A percentile compares a stretch with the other conserved stretches of the same genome.
Conservation (phyloP, 2,797 vertebrate genomes). For the Anguilla obscura region DNA sequence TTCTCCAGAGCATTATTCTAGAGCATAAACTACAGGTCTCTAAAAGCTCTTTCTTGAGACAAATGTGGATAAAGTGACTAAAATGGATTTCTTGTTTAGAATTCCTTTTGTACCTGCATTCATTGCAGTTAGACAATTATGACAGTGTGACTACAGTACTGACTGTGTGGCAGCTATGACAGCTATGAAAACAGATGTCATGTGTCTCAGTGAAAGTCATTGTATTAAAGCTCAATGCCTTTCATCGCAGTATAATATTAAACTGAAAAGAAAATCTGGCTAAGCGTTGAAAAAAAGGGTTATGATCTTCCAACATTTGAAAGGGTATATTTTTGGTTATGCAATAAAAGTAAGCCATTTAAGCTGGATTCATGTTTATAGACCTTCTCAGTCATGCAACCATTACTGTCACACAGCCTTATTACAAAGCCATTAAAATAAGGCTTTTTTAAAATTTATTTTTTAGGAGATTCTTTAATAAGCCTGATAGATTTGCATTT, state of each 20-base stretch:
- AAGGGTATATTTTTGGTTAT: background rate
- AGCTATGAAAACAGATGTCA: background rate
- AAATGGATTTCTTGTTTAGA: background rate
- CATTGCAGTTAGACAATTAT: background rate
- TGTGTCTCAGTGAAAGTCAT: background rate
- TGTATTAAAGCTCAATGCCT: background rate
- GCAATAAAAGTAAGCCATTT: background rate
- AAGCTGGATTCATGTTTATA: conserved; percentile 35
- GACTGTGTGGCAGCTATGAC: background rate
- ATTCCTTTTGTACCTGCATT: background rate
- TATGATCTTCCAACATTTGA: background rate
- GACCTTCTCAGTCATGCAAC: conserved; percentile 30
- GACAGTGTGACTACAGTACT: background rate
- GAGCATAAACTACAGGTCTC: background rate
- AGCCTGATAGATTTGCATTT: conserved; percentile 47
- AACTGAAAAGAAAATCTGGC: background rate
- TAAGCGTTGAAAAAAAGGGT: background rate
- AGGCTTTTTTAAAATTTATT: conserved; percentile 29
- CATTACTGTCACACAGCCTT: conserved; percentile 42
- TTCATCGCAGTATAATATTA: background rate
- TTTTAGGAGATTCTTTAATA: conserved; percentile 42
- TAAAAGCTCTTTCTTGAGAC: background rate
- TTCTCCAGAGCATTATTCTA: background rate
- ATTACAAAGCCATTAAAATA: background rate
- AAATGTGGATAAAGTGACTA: background rate